Evolutionary conservation across 2,888 invertebrate genomes (phyloP).

Genomic region (Drosophila eohydei): DNA sequence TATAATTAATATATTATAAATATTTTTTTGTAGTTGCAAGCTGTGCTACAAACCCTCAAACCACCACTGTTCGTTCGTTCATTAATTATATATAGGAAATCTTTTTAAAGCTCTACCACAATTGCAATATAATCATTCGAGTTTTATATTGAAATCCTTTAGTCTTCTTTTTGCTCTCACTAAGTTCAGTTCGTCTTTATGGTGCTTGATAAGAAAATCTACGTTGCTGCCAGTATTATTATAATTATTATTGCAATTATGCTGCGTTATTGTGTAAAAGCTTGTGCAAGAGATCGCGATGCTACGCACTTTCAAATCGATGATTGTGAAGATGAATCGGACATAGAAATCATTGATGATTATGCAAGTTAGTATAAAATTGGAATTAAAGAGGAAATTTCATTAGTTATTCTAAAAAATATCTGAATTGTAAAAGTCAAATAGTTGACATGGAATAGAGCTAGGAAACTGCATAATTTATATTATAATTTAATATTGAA

Average conservation of each 20-base stretch:
- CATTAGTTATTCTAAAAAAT: not conserved
- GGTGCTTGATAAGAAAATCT: not conserved
- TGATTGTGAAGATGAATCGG: not conserved
- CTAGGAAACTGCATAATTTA: no score
- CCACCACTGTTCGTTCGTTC: not conserved
- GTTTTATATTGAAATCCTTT: not conserved
- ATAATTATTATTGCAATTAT: constrained; percentile 19
- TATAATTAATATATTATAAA: no score
- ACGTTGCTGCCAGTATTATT: not conserved
- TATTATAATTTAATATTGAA: no score
- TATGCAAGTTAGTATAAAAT: constrained; percentile 17
- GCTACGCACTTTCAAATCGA: constrained; percentile 14
- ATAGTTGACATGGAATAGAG: no score
- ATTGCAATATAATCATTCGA: no score
- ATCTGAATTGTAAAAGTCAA: no score
- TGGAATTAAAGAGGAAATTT: not conserved
- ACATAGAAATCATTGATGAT: constrained; percentile 9
- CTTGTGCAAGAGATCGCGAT: not conserved
- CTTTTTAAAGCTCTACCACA: no score
- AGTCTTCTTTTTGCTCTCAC: constrained; percentile 9
- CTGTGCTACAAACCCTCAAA: not conserved
- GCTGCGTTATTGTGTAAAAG: constrained; percentile 4
- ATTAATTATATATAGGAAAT: not conserved
- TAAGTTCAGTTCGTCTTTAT: not conserved
- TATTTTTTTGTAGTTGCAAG: not conserved